Evolutionary conservation across 1,140 invertebrate genomes (phyloP), one percentile per base, ranked within the genome.

Genomic region (Euwallacea similis): DNA sequence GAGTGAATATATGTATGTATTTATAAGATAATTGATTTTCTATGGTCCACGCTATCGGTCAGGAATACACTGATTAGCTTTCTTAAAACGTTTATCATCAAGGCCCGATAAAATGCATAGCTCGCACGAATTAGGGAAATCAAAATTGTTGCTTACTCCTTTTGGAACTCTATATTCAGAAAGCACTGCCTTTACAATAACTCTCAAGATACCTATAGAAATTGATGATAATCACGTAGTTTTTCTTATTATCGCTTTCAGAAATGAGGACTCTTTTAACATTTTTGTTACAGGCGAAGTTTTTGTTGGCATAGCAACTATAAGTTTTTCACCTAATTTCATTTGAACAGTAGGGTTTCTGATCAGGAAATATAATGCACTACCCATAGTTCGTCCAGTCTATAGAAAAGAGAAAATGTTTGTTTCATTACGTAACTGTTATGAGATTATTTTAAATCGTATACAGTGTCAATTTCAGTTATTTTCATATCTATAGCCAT

Each of bases 391-490:
- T 74, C 68, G 74, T 13, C 76, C 75, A 10, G 78, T 79, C 78
- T 79, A 53, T 7, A 71, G 66, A 47, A 47, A 71, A 61, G 2
- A 50, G 9, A 10, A 10, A 10, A 50, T 50, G 10, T 13, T 2
- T n/a, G 15, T 56, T 11, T 11, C 0, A 56, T 21, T 41, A 53
- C 44, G 42, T 70, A 13, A 64, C 11, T 6, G 0, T 66, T 42
- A 44, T 11, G 42, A 21, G 16, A n/a, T 15, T 21, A 21, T 69
- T 4, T 11, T 33, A 33, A 33, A 2, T 2, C 4, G 46, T 41
- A 83, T 82, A 91, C 89, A 73, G 91, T 93, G 81, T 93, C 91
- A 42, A 92, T 86, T 58, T 91, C 91, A 13, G 89, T 91, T 65
- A 90, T 84, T 21, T 93, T 69, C 86, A 91, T 89, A 78, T 93